Evolutionary conservation across 2,888 invertebrate species (phyloP).

Genomic region (Eilema griseolum): DNA sequence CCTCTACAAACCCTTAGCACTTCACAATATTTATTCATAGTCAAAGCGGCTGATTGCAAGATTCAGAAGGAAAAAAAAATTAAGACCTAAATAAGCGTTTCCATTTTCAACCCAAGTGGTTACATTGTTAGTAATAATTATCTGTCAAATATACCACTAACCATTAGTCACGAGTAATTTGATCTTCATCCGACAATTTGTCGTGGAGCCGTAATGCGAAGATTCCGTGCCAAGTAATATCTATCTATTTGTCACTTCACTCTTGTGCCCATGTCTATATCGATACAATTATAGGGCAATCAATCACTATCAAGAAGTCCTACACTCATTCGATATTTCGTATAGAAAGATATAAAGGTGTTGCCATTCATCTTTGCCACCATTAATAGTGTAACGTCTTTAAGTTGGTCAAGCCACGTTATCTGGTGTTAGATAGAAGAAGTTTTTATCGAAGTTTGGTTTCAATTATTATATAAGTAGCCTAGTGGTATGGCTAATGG

Average conservation of each 20-base stretch:
- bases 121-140: background rate
- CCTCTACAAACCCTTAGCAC: no score
- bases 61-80: no score
- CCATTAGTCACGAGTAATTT: conserved; percentile 1
- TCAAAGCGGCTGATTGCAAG: no score
- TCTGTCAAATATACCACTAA: background rate
- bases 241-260: conserved; percentile 23
- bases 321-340: conserved; percentile 34
- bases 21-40: no score
- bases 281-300: conserved; percentile 33
- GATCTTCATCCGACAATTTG: conserved; percentile 11
- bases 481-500: no score
- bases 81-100: no score
- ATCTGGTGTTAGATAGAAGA: background rate
- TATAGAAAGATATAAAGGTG: conserved; percentile 24
- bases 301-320: conserved; percentile 33
- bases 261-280: conserved; percentile 15
- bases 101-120: no score
- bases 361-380: conserved; percentile 30
- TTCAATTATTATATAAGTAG: no score
- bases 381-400: conserved; percentile 4
- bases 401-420: background rate
- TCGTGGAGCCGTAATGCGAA: conserved; percentile 4
- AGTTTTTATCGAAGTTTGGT: no score
- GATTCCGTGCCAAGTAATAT: conserved; percentile 21